These are phyloP conservation scores for Cariama cristata DNA, from an alignment of 2,113 vertebrate species.

Conservation along the genomic window DNA sequence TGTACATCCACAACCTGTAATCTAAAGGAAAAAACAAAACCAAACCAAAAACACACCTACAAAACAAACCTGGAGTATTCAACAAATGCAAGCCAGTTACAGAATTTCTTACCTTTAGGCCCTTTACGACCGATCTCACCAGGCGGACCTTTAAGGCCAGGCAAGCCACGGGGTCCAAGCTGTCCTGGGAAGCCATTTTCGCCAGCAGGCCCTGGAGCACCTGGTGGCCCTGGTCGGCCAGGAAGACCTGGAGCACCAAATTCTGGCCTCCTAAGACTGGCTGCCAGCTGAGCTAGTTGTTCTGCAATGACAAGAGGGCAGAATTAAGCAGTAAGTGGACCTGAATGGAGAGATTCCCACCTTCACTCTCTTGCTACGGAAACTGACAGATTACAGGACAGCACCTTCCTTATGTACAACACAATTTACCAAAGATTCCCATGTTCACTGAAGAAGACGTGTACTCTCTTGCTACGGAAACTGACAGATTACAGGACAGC, in stretches of 20 bases:
- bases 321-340: not conserved
- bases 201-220: conserved; percentile 85
- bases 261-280: conserved; percentile 93
- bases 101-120: conserved; percentile 87
- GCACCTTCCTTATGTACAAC: no score
- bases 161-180: conserved; percentile 89
- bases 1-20: not conserved
- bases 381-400: not conserved
- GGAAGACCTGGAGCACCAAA: conserved; percentile 90
- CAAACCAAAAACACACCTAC: no score
- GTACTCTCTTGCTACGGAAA: no score
- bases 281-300: conserved; percentile 93
- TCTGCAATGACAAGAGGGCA: conserved; percentile 77
- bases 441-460: no score
- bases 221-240: conserved; percentile 89
- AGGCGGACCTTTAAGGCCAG: conserved; percentile 93
- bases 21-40: not conserved
- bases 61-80: not conserved
- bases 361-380: not conserved
- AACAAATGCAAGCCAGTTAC: not conserved
- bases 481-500: not conserved
- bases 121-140: conserved; percentile 88
- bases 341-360: not conserved
- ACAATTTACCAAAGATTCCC: no score
- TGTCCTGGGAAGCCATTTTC: conserved; percentile 95